Percentiles rank a stretch among this genome's conserved stretches.
These are phyloP conservation scores for Murina feae DNA, from an alignment of 2,113 vertebrate genomes.

Conservation along the genomic window DNA sequence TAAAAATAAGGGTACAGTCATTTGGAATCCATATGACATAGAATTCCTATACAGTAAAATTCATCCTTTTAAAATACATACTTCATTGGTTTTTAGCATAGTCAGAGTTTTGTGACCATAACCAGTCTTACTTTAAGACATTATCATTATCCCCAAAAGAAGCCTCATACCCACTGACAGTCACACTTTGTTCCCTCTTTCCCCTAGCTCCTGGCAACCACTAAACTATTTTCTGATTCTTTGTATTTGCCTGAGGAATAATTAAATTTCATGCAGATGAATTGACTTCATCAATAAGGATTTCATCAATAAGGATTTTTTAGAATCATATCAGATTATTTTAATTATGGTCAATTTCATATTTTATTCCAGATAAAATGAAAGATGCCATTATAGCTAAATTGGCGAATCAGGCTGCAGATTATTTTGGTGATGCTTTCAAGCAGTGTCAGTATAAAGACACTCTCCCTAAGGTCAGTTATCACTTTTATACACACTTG, in stretches of 20 bases:
- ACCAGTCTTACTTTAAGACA: neutral
- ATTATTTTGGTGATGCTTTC: slow-evolving; percentile 97
- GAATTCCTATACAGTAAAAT: neutral
- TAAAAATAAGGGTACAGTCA: neutral
- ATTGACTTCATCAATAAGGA: neutral
- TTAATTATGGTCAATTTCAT: neutral
- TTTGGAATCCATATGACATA: neutral
- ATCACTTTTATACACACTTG: neutral
- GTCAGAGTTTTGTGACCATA: neutral
- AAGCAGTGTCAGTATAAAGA: slow-evolving; percentile 99
- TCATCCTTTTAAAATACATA: neutral
- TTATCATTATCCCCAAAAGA: neutral
- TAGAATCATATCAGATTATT: slow-evolving; percentile 17
- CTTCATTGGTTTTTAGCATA: neutral
- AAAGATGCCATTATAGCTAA: slow-evolving; percentile 97
- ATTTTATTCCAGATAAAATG: slow-evolving; percentile 90
- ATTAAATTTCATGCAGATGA: slow-evolving; percentile 2
- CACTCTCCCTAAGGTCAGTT: slow-evolving; percentile 96
- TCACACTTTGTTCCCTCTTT: neutral
- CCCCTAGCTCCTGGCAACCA: neutral
- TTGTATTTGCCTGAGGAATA: neutral
- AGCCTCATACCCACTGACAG: neutral
- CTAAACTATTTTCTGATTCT: neutral
- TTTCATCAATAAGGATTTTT: neutral
- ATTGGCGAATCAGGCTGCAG: slow-evolving; percentile 96